Percentiles rank a stretch among this genome's conserved stretches.
phyloP scores from a whole-genome alignment of 2,797 vertebrate genomes.

The Gymnopithys bicolor region DNA sequence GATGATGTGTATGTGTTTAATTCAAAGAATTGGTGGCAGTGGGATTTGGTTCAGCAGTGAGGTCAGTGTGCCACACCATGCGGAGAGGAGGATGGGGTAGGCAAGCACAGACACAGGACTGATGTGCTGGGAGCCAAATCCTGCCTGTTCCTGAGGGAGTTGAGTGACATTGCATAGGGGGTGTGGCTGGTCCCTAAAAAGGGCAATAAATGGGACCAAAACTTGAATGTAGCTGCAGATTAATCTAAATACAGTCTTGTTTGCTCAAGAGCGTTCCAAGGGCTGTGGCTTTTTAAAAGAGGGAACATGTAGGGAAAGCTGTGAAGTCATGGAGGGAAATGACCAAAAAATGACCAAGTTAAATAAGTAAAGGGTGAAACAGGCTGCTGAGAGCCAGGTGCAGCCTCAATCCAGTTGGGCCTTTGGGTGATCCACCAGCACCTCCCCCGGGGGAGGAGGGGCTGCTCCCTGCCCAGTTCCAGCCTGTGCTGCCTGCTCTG shows the following conservation, averaged over 20 bases:
- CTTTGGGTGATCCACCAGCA: accelerated
- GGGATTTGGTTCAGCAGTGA: background rate
- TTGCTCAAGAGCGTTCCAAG: accelerated
- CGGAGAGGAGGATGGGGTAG: background rate
- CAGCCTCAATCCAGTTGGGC: background rate
- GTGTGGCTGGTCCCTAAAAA: background rate
- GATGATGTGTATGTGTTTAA: accelerated
- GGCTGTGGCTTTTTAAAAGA: background rate
- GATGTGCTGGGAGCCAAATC: background rate
- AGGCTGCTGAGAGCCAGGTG: background rate
- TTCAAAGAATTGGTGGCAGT: background rate
- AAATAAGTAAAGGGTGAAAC: background rate
- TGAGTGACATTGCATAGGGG: accelerated
- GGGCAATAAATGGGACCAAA: background rate
- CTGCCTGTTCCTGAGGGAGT: background rate
- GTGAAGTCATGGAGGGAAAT: background rate
- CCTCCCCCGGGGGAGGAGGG: background rate
- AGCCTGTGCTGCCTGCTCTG: background rate
- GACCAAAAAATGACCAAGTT: background rate
- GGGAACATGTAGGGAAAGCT: background rate
- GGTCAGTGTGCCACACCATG: accelerated
- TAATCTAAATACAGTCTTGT: accelerated
- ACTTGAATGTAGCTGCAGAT: accelerated
- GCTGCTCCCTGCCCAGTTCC: background rate
- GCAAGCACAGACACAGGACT: background rate